Base-by-base conservation (phyloP, 2,113 vertebrate species). In the Microcebus ravelobensis region DNA sequence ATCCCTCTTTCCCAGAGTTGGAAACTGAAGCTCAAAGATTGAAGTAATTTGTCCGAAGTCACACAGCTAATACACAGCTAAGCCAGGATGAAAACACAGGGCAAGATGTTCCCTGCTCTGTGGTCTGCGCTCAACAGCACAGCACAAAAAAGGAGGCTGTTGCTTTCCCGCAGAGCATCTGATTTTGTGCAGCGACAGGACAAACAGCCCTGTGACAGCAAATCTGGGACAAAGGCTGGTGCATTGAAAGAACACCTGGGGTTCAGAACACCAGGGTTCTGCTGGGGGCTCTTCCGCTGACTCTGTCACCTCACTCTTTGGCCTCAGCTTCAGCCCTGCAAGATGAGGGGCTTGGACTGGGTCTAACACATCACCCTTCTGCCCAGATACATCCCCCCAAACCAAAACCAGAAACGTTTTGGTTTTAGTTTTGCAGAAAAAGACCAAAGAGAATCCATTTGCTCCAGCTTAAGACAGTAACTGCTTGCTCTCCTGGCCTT, bases 361-460 rank as follows among this genome's bases (percentile, higher is more conserved):
- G 23, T 55, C 71, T n/a, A 80, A 91, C 63, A 52, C 4, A 12
- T 11, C n/a, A 31, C 8, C 23, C 65, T 67, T 71, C 42, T 73
- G n/a, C 45, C 48, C 79, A 45, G 45, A 59, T 42, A 23, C 23
- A 70, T 80, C 81, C 48, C 59, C 36, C 73, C n/a, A 48, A 92
- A 85, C 50, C 57, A 67, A 84, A 92, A 86, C 12, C 45, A 65
- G 79, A 90, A 91, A 92, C 52, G 52, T 18, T 82, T 65, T 50
- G 11, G 2, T 85, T 92, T 90, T 13, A 48, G 1, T 87, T 93
- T 87, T 92, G 31, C n/a, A 23, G 31, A 68, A 84, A 95, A 86
- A 70, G 67, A 96, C 48, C 77, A 68, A 63, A 55, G 13, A 79
- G n/a, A 82, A 91, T 94, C 11, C 68, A 85, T 77, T 81, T 70